Evolutionary conservation across 2,797 vertebrate genomes (phyloP).

Genomic region (Sciurus vulgaris): DNA sequence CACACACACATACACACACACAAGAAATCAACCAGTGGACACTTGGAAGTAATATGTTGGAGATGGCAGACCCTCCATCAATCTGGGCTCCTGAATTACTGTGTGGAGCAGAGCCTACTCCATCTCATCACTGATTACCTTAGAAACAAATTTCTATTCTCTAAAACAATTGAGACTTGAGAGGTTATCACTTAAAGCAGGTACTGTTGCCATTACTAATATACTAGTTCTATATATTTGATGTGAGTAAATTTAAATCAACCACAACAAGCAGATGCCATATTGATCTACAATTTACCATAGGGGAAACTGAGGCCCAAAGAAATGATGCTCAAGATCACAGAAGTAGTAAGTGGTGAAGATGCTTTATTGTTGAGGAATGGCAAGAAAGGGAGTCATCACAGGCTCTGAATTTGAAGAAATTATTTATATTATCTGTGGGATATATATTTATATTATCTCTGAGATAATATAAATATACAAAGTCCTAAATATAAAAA

Average conservation of each 20-base stretch:
- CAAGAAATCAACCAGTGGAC: background rate
- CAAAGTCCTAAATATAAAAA: constrained; percentile 54
- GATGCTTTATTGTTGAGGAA: background rate
- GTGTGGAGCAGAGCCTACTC: background rate
- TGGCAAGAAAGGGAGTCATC: background rate
- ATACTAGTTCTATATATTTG: background rate
- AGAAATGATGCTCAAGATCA: background rate
- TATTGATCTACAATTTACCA: background rate
- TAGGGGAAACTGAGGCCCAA: background rate
- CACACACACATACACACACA: too few relatives aligned
- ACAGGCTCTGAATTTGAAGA: background rate
- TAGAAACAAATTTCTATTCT: constrained; percentile 1
- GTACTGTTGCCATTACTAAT: background rate
- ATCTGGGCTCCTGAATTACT: background rate
- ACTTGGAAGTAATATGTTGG: background rate
- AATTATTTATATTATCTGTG: too few relatives aligned
- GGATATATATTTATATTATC: too few relatives aligned
- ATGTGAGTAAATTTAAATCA: constrained; percentile 42
- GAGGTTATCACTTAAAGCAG: background rate
- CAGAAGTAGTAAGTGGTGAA: background rate
- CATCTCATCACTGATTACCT: background rate
- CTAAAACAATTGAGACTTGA: background rate
- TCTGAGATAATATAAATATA: background rate
- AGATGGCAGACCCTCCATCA: background rate
- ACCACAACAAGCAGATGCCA: background rate